phyloP scores from a whole-genome alignment of 2,797 vertebrate genomes.

The Molossus molossus region DNA sequence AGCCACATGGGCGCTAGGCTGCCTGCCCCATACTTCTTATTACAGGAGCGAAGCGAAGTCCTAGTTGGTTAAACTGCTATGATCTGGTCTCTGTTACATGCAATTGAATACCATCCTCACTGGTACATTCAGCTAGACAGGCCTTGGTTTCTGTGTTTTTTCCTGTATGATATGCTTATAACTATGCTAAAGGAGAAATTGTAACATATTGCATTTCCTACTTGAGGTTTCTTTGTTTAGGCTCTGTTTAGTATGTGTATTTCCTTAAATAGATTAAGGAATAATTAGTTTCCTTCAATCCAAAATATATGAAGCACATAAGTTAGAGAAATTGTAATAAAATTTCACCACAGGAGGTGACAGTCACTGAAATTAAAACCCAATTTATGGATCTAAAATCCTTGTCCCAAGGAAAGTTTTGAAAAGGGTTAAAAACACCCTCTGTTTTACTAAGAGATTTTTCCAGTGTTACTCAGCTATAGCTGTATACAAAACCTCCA shows the following conservation, averaged over 20 bases:
- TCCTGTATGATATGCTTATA: not conserved
- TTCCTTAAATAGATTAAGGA: constrained; percentile 16
- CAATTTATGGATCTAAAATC: not conserved
- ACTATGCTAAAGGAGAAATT: not conserved
- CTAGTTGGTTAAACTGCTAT: not conserved
- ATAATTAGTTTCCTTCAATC: not conserved
- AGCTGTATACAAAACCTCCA: not conserved
- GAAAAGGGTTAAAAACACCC: not conserved
- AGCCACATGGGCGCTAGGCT: not conserved
- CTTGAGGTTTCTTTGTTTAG: constrained; percentile 14
- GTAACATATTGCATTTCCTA: not conserved
- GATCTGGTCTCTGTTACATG: not conserved
- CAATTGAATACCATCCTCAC: not conserved
- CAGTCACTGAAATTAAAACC: constrained; percentile 37
- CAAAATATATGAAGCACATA: not conserved
- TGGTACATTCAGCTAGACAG: not conserved
- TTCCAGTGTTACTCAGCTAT: not conserved
- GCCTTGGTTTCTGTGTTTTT: not conserved
- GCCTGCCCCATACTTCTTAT: not conserved
- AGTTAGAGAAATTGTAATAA: constrained; percentile 6
- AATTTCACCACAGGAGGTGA: not conserved
- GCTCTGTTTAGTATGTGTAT: not conserved
- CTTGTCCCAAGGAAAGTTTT: not conserved
- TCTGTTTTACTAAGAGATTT: not conserved
- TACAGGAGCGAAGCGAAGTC: not conserved